These are phyloP conservation scores for Trachelus iudaicus DNA, from an alignment of 2,888 invertebrate genomes.

Conservation along the genomic window DNA sequence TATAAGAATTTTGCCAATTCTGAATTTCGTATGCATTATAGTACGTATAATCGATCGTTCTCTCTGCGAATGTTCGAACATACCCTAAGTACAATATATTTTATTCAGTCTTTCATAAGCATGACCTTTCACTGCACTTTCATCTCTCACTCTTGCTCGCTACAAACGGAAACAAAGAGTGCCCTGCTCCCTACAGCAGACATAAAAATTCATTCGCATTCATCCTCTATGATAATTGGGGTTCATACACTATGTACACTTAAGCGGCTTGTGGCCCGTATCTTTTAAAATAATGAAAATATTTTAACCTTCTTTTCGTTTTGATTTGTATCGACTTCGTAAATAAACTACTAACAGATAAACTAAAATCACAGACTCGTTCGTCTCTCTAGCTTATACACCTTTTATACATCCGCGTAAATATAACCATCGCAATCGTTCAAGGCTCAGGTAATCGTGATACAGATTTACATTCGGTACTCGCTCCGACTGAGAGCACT, in stretches of 20 bases:
- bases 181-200: conserved; percentile 8
- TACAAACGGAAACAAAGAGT: conserved; percentile 3
- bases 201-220: conserved; percentile 20
- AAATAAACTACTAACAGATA: conserved; percentile 26
- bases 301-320: neutral
- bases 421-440: conserved; percentile 9
- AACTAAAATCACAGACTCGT: conserved; percentile 51
- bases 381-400: conserved; percentile 14
- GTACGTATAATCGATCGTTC: neutral
- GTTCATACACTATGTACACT: conserved; percentile 35
- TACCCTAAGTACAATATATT: conserved; percentile 46
- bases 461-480: neutral
- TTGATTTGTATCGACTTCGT: conserved; percentile 9
- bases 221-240: conserved; percentile 21
- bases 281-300: conserved; percentile 10
- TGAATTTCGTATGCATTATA: neutral
- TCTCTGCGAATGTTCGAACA: neutral
- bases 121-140: conserved; percentile 2
- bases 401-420: conserved; percentile 9
- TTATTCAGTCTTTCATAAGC: conserved; percentile 52
- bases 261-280: conserved; percentile 31
- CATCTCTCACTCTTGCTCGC: neutral
- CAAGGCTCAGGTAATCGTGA: neutral
- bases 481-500: neutral
- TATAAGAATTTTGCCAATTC: neutral